These are phyloP conservation scores for Lycopodina hypogea DNA, from an alignment of 37 sponge, comb jelly and placozoan genomes.

Conservation along the genomic window DNA sequence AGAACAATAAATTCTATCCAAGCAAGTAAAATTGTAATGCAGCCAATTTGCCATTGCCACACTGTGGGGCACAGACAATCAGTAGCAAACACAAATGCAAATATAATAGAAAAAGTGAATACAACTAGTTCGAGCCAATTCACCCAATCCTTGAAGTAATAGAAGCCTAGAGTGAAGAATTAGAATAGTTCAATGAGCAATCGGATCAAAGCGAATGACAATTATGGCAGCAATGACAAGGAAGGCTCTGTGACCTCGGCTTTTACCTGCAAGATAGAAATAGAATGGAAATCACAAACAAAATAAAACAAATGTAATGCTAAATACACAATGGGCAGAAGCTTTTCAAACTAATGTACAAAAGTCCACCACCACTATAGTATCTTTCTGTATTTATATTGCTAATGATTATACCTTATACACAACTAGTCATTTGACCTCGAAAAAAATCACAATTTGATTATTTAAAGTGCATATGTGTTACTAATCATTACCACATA, in stretches of 20 bases:
- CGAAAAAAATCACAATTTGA: too few relatives aligned
- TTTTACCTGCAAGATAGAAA: background rate
- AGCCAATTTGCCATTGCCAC: slow-evolving; percentile 93
- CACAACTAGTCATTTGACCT: too few relatives aligned
- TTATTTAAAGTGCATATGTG: too few relatives aligned
- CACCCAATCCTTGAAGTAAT: slow-evolving; percentile 52
- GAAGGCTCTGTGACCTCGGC: background rate
- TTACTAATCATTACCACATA: background rate
- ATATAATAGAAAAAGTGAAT: slow-evolving; percentile 42
- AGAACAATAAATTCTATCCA: slow-evolving; percentile 89
- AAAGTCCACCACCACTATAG: too few relatives aligned
- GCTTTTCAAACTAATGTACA: too few relatives aligned
- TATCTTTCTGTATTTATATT: too few relatives aligned
- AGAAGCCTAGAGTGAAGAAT: slow-evolving; percentile 27
- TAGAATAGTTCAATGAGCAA: slow-evolving; percentile 60
- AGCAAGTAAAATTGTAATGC: slow-evolving; percentile 70
- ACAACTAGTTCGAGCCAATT: slow-evolving; percentile 58
- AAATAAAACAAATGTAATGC: too few relatives aligned
- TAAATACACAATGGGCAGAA: too few relatives aligned
- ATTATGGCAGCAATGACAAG: slow-evolving; percentile 28
- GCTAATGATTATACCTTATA: too few relatives aligned
- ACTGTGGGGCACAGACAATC: slow-evolving; percentile 36
- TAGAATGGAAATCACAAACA: too few relatives aligned
- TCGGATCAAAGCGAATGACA: slow-evolving; percentile 37
- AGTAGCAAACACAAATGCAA: slow-evolving; percentile 40